These are phyloP conservation scores for Phymorhynchus buccinoides DNA, from an alignment of 1,140 invertebrate genomes.

Conservation along the genomic window DNA sequence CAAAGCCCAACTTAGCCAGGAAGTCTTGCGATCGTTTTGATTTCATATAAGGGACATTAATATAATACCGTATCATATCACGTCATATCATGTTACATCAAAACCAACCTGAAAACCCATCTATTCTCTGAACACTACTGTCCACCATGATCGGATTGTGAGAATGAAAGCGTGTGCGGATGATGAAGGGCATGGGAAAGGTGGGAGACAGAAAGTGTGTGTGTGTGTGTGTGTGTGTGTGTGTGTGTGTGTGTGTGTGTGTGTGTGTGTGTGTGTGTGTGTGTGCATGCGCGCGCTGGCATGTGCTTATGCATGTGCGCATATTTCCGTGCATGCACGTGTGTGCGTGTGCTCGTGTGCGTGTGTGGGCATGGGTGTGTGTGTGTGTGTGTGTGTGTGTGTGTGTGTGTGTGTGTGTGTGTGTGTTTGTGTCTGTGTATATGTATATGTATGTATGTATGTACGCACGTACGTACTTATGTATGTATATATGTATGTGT, in stretches of 20 bases:
- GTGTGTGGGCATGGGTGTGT: constrained; percentile 18
- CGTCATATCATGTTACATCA: neutral
- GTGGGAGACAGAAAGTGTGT: no score
- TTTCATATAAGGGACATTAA: no score
- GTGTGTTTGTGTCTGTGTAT: constrained; percentile 16
- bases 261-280: constrained; percentile 12
- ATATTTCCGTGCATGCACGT: neutral
- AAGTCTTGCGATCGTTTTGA: no score
- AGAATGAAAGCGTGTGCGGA: no score
- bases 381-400: constrained; percentile 29
- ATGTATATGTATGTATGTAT: constrained; percentile 8
- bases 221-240: constrained; percentile 16
- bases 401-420: constrained; percentile 14
- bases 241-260: constrained; percentile 4
- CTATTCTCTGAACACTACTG: no score
- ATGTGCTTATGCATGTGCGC: neutral
- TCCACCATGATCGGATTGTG: no score
- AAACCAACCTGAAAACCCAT: neutral
- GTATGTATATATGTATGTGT: no score
- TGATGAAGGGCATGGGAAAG: no score
- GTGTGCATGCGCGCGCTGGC: neutral
- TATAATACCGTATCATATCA: no score
- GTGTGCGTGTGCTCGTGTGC: neutral
- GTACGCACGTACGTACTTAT: neutral
- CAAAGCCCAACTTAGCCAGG: no score